These are phyloP conservation scores for Orycteropus afer DNA, from an alignment of 2,113 vertebrate genomes.

Conservation along the genomic window DNA sequence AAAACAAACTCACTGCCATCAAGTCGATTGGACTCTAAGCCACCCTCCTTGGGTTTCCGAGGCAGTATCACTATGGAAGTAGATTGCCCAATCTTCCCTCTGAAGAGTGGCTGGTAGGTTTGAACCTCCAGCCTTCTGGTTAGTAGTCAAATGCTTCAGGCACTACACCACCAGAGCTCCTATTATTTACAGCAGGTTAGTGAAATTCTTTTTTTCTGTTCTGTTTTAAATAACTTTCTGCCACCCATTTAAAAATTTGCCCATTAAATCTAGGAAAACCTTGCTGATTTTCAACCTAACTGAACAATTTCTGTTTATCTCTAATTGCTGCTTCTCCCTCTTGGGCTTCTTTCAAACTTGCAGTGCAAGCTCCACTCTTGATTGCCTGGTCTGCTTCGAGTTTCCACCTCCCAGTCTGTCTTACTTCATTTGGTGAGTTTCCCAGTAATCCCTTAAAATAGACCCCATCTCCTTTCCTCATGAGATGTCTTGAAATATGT, in stretches of 20 bases:
- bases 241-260: constrained; percentile 9
- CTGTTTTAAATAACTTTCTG: constrained; percentile 41
- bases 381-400: not conserved
- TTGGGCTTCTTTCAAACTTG: not conserved
- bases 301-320: constrained; percentile 43
- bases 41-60: too few species aligned
- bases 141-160: too few species aligned
- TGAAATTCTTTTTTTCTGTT: not conserved
- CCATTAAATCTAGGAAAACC: constrained; percentile 15
- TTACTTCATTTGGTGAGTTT: not conserved
- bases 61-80: too few species aligned
- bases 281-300: constrained; percentile 17
- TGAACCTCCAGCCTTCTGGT: too few species aligned
- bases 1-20: too few species aligned
- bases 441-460: not conserved
- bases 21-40: too few species aligned
- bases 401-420: not conserved
- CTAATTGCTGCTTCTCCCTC: constrained; percentile 37
- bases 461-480: not conserved
- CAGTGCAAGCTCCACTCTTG: not conserved
- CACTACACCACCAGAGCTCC: too few species aligned
- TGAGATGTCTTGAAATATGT: not conserved
- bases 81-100: too few species aligned
- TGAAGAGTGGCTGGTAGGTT: too few species aligned
- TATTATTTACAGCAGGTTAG: constrained; percentile 32